Percentiles rank a stretch among this genome's conserved stretches.
These are phyloP conservation scores for Aldabrachelys gigantea DNA, from an alignment of 2,113 vertebrate genomes.

Conservation along the genomic window DNA sequence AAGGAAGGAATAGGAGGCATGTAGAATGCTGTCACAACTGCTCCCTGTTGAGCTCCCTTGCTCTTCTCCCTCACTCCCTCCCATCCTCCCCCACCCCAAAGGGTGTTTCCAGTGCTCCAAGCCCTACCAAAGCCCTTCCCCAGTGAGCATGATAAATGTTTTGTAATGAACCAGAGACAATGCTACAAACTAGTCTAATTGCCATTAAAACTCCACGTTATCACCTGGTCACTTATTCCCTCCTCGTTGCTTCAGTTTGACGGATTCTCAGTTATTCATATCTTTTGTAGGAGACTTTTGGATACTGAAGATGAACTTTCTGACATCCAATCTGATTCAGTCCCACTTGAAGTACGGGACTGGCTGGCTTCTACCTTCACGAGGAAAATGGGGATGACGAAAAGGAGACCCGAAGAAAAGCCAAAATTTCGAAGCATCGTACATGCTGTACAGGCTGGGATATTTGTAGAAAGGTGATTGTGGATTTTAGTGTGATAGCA, in stretches of 20 bases:
- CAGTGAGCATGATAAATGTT: neutral
- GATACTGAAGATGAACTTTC: slow-evolving; percentile 97
- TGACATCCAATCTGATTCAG: slow-evolving; percentile 91
- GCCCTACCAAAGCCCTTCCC: neutral
- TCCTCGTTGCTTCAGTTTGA: neutral
- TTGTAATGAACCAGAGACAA: neutral
- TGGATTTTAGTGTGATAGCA: neutral
- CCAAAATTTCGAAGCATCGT: slow-evolving; percentile 98
- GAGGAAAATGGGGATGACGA: slow-evolving; percentile 94
- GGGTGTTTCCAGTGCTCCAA: neutral
- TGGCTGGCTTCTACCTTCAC: slow-evolving; percentile 99
- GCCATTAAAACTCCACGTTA: neutral
- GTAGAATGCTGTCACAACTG: too few relatives aligned
- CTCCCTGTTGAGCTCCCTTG: too few relatives aligned
- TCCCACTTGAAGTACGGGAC: slow-evolving; percentile 94
- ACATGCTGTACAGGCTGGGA: slow-evolving; percentile 97
- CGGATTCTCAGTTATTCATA: neutral
- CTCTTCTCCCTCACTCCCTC: too few relatives aligned
- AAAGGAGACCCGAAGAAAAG: slow-evolving; percentile 93
- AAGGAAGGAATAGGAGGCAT: too few relatives aligned
- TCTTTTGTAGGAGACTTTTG: slow-evolving; percentile 86
- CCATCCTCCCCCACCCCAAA: neutral
- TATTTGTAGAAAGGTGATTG: slow-evolving; percentile 93
- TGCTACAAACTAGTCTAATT: neutral
- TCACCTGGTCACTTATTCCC: neutral